Evolutionary conservation across 2,888 invertebrate species (phyloP).

Genomic region (Acleris holmiana): DNA sequence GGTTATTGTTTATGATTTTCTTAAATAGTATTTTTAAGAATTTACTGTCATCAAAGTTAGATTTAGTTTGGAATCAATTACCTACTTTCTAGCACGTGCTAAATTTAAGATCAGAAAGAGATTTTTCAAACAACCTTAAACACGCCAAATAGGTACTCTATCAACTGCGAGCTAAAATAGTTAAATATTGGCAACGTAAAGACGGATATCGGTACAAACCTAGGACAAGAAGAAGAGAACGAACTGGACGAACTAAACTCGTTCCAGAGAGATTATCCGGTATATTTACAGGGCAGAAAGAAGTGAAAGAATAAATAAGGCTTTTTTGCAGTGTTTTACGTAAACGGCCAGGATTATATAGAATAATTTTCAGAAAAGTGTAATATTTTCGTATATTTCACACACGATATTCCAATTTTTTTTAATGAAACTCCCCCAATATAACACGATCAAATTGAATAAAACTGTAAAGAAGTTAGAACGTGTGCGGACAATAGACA

Average conservation of each 20-base stretch:
- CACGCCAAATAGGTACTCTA: background rate
- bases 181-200: background rate
- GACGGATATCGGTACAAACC: background rate
- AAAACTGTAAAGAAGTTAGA: conserved; percentile 33
- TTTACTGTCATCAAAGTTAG: no score
- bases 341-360: background rate
- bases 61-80: no score
- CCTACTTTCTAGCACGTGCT: no score
- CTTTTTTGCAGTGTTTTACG: background rate
- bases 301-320: no score
- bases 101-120: no score
- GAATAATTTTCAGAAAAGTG: background rate
- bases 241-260: background rate
- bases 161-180: background rate
- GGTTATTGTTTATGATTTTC: no score
- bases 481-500: conserved; percentile 48
- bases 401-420: no score
- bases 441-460: conserved; percentile 25
- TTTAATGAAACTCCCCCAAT: background rate
- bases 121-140: background rate
- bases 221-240: background rate
- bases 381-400: background rate
- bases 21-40: no score
- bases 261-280: no score
- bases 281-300: background rate